phyloP scores from a whole-genome alignment of 2,888 invertebrate genomes.

The Ophion obscuratus region DNA sequence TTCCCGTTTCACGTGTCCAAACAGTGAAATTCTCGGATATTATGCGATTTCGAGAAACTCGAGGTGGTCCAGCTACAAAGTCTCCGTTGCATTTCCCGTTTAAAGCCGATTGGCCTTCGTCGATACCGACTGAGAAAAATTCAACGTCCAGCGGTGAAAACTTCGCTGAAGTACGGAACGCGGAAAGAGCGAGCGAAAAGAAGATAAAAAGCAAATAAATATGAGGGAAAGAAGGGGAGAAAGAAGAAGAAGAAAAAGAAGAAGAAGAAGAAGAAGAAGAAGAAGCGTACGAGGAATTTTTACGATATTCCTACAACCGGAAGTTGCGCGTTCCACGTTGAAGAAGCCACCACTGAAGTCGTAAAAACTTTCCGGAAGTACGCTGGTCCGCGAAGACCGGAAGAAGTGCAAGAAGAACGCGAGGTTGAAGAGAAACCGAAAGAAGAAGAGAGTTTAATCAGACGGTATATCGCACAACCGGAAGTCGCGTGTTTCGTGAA shows the following conservation, averaged over 20 bases:
- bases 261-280: neutral
- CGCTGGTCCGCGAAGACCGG: conserved; percentile 8
- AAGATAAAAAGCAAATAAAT: neutral
- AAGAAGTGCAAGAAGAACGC: conserved; percentile 14
- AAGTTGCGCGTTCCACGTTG: conserved; percentile 21
- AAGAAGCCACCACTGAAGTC: neutral
- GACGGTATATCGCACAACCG: conserved; percentile 32
- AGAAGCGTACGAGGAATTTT: conserved; percentile 13
- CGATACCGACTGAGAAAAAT: conserved; percentile 23
- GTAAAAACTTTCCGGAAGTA: conserved; percentile 40
- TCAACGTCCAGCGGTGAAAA: neutral
- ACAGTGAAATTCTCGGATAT: conserved; percentile 62
- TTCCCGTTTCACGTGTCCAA: conserved; percentile 61
- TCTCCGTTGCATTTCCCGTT: neutral
- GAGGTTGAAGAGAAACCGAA: neutral
- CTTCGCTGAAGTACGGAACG: neutral
- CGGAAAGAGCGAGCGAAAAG: neutral
- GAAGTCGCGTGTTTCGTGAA: conserved; percentile 32
- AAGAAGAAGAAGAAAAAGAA: too few relatives aligned
- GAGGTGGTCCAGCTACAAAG: conserved; percentile 44
- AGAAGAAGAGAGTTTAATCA: neutral
- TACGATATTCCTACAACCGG: conserved; percentile 43
- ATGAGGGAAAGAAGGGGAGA: neutral
- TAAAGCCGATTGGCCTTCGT: neutral
- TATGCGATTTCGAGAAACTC: conserved; percentile 61